These are phyloP conservation scores for Phycodurus eques DNA, from an alignment of 2,113 vertebrate genomes.

Conservation along the genomic window DNA sequence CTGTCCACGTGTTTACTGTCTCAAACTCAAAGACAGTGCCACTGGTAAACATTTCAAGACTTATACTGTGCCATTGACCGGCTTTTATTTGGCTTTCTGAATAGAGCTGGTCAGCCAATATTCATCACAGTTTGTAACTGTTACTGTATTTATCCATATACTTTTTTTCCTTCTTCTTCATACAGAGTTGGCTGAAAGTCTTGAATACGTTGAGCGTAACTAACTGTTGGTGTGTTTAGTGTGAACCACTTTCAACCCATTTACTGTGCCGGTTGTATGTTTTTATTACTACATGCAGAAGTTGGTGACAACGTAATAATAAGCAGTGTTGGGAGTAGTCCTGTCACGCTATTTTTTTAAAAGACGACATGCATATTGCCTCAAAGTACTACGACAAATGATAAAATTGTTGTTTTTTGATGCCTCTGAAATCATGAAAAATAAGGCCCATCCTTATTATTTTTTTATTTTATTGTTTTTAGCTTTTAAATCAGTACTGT, in stretches of 20 bases:
- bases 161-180: neutral
- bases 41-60: neutral
- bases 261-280: neutral
- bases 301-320: neutral
- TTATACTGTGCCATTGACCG: neutral
- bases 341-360: no score
- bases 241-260: neutral
- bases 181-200: no score
- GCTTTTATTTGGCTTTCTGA: neutral
- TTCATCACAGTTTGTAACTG: neutral
- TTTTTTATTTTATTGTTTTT: no score
- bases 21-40: neutral
- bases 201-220: neutral
- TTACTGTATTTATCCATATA: neutral
- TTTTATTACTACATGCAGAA: slow-evolving; percentile 11
- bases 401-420: no score
- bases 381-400: no score
- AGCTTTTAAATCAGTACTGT: no score
- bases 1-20: neutral
- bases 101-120: neutral
- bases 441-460: no score
- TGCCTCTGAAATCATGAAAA: no score
- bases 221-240: slow-evolving; percentile 1
- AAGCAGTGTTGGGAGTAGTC: neutral
- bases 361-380: no score